These are phyloP conservation scores for Pygocentrus nattereri DNA, from an alignment of 2,797 vertebrate species.

Conservation along the genomic window DNA sequence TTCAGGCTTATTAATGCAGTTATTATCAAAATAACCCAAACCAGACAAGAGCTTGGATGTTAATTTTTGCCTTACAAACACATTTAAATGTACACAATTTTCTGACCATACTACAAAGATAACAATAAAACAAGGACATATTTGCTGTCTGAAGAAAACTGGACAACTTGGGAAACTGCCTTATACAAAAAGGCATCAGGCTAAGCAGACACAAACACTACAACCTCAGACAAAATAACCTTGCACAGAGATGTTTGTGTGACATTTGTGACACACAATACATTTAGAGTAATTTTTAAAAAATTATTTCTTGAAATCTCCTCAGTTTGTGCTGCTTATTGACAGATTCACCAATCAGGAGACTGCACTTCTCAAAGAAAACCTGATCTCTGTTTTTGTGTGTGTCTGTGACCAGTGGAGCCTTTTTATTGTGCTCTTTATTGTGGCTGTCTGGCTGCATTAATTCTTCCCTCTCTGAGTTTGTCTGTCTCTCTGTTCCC, in stretches of 20 bases:
- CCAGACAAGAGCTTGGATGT: not conserved
- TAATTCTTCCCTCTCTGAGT: constrained; percentile 14
- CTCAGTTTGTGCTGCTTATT: not conserved
- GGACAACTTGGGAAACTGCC: no score
- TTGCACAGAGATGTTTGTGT: no score
- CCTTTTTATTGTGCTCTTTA: not conserved
- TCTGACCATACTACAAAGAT: not conserved
- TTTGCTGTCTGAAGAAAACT: no score
- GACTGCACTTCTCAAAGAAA: not conserved
- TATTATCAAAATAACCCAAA: no score
- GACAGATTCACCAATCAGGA: not conserved
- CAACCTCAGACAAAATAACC: no score
- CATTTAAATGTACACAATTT: not conserved
- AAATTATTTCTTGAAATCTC: not conserved
- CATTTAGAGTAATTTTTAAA: no score
- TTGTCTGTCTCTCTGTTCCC: constrained; percentile 31
- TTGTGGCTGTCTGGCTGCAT: not conserved
- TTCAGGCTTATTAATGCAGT: no score
- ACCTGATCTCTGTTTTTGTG: not conserved
- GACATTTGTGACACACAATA: no score
- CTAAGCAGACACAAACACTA: no score
- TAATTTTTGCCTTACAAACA: not conserved
- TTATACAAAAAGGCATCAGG: no score
- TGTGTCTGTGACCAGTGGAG: not conserved
- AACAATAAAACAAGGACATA: not conserved